phyloP scores from a whole-genome alignment of 2,888 invertebrate species.

The Sinotaia quadrata region DNA sequence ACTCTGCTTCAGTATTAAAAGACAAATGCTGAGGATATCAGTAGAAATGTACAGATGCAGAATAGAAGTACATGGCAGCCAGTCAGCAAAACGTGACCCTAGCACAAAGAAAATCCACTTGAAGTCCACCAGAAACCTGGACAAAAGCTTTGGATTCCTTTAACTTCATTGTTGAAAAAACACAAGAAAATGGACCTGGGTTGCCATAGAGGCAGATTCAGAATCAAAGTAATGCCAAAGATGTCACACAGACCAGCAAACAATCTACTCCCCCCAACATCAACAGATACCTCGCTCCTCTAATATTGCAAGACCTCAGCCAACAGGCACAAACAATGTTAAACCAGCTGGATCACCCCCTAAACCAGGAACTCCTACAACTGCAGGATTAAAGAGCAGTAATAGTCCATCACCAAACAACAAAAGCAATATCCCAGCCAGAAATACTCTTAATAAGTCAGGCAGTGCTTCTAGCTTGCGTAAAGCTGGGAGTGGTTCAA shows the following conservation, averaged over 20 bases:
- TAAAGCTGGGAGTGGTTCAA: conserved; percentile 52
- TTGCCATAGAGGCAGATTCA: conserved; percentile 40
- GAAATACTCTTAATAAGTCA: conserved; percentile 34
- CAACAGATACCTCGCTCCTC: conserved; percentile 16
- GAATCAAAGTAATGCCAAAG: conserved; percentile 39
- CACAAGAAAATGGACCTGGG: conserved; percentile 35
- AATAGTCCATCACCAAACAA: neutral
- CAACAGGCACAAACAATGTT: conserved; percentile 28
- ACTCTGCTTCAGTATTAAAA: conserved; percentile 71
- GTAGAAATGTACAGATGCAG: conserved; percentile 22
- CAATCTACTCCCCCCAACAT: conserved; percentile 13
- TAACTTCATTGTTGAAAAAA: conserved; percentile 45
- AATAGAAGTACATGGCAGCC: conserved; percentile 14
- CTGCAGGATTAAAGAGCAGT: conserved; percentile 20
- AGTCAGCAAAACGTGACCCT: conserved; percentile 29
- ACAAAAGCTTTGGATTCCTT: conserved; percentile 52
- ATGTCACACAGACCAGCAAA: conserved; percentile 35
- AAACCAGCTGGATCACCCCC: conserved; percentile 44
- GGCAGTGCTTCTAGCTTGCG: conserved; percentile 42
- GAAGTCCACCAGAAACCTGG: conserved; percentile 49
- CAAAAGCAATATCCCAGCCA: neutral
- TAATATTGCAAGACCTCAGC: conserved; percentile 27
- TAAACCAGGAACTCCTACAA: conserved; percentile 40
- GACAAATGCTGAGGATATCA: conserved; percentile 35
- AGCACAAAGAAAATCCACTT: conserved; percentile 31